These are phyloP conservation scores for Phymastichus coffea DNA, from an alignment of 1,140 invertebrate species.

Conservation along the genomic window DNA sequence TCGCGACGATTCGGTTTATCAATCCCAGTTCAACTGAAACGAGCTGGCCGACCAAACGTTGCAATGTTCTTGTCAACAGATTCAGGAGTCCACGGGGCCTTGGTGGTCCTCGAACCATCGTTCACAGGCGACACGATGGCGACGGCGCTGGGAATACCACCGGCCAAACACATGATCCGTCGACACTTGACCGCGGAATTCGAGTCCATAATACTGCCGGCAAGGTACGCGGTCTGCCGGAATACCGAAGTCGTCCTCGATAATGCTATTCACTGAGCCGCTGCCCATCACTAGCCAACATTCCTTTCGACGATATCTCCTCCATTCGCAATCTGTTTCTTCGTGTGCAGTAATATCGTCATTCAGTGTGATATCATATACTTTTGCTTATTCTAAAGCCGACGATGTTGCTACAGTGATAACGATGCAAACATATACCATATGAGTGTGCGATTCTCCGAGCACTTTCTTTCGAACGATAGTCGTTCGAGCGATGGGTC, in stretches of 20 bases:
- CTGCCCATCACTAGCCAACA: no score
- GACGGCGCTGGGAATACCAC: slow-evolving; percentile 87
- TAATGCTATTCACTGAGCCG: slow-evolving; percentile 27
- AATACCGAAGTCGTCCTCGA: slow-evolving; percentile 53
- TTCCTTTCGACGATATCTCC: no score
- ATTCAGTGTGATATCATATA: no score
- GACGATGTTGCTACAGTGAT: no score
- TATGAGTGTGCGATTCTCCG: no score
- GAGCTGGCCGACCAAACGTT: neutral
- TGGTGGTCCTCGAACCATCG: slow-evolving; percentile 88
- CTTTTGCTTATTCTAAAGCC: no score
- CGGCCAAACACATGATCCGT: slow-evolving; percentile 89
- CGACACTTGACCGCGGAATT: slow-evolving; percentile 87
- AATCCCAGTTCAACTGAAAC: no score
- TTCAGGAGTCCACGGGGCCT: slow-evolving; percentile 89
- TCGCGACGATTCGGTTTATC: no score
- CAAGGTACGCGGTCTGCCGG: slow-evolving; percentile 72
- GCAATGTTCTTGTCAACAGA: slow-evolving; percentile 64
- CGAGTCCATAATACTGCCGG: slow-evolving; percentile 84
- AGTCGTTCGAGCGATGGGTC: no score
- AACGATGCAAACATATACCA: no score
- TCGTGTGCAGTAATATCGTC: slow-evolving; percentile 26
- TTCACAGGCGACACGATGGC: slow-evolving; percentile 94
- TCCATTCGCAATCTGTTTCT: slow-evolving; percentile 30
- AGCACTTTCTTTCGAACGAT: no score